Evolutionary conservation across 2,888 invertebrate species (phyloP).

Genomic region (Cephus runcator): DNA sequence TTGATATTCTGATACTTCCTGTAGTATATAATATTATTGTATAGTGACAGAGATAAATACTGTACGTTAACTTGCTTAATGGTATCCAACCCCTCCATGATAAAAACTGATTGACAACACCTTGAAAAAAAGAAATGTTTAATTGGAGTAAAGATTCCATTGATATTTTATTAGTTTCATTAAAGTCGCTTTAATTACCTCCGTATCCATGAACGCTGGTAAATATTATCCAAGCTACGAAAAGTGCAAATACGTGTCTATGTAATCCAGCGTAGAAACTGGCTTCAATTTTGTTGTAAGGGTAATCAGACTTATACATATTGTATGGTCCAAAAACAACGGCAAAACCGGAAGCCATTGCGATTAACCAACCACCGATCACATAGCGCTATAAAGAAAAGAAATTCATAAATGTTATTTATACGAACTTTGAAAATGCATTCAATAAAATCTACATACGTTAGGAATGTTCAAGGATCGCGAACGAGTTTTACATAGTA

Average conservation of each 20-base stretch:
- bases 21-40: constrained; percentile 47
- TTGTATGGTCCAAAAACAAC: constrained; percentile 44
- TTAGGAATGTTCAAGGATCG: constrained; percentile 29
- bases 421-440: not conserved
- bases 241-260: constrained; percentile 51
- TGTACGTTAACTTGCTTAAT: constrained; percentile 55
- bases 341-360: constrained; percentile 31
- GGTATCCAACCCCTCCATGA: constrained; percentile 56
- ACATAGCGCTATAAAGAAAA: constrained; percentile 35
- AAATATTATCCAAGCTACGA: constrained; percentile 63
- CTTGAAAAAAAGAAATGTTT: constrained; percentile 43
- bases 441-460: not conserved
- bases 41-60: constrained; percentile 59
- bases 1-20: constrained; percentile 45
- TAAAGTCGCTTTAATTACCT: constrained; percentile 60
- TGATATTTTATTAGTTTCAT: not conserved
- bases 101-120: constrained; percentile 46
- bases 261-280: constrained; percentile 58
- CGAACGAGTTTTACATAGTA: constrained; percentile 39
- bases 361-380: constrained; percentile 46
- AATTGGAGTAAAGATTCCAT: not conserved
- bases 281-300: constrained; percentile 47
- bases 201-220: constrained; percentile 75
- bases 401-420: not conserved
- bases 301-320: constrained; percentile 48